phyloP scores from a whole-genome alignment of 35 echinoderm and acorn worm species.

The Stichopus chloronotus region DNA sequence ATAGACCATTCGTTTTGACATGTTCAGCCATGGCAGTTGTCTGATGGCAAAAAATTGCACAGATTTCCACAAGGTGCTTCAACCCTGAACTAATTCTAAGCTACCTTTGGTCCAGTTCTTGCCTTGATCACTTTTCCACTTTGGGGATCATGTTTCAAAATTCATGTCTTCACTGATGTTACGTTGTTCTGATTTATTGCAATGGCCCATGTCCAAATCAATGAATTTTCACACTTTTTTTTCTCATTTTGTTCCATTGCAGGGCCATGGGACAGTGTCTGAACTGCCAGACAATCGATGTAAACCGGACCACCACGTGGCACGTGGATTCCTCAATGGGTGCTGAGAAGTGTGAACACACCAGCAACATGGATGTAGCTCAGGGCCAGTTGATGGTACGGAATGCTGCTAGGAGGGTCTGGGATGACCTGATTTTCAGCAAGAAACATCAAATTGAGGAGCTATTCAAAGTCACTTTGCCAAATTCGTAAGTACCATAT shows the following conservation, averaged over 20 bases:
- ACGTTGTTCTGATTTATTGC: too few species aligned
- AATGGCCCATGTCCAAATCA: too few species aligned
- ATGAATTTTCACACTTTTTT: neutral
- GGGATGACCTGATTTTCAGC: constrained; percentile 82
- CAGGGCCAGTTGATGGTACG: constrained; percentile 88
- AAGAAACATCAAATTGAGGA: constrained; percentile 98
- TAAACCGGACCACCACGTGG: constrained; percentile 89
- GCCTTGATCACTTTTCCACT: too few species aligned
- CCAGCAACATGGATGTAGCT: constrained; percentile 43
- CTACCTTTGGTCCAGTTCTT: too few species aligned
- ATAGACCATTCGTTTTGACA: too few species aligned
- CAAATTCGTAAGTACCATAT: constrained; percentile 81
- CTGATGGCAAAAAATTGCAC: too few species aligned
- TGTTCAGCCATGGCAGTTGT: too few species aligned
- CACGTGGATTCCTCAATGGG: constrained; percentile 80
- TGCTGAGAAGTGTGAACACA: constrained; percentile 54
- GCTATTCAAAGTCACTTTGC: constrained; percentile 97
- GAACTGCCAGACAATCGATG: constrained; percentile 71
- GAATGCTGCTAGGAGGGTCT: constrained; percentile 88
- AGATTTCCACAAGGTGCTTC: too few species aligned
- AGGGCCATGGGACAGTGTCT: constrained; percentile 58
- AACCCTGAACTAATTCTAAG: too few species aligned
- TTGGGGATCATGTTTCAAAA: too few species aligned
- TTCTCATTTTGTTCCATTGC: neutral
- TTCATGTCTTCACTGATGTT: too few species aligned